phyloP scores from a whole-genome alignment of 2,797 vertebrate species.

The Calcarius lapponicus region DNA sequence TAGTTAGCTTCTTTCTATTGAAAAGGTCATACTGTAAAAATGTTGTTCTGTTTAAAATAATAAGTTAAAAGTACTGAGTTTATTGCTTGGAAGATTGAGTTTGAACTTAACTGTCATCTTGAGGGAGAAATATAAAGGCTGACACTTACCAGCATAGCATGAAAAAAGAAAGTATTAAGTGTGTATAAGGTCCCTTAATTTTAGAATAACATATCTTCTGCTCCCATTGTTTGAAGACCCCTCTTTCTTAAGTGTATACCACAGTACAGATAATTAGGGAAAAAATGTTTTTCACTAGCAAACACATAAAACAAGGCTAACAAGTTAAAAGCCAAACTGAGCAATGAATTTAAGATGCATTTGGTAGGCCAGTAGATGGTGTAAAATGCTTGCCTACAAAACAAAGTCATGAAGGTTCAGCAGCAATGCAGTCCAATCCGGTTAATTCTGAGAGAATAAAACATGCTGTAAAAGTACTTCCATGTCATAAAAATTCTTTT shows the following conservation, averaged over 20 bases:
- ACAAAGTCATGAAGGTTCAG: neutral
- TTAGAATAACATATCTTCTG: neutral
- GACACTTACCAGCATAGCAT: neutral
- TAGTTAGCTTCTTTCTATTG: neutral
- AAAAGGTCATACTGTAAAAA: neutral
- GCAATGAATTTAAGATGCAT: neutral
- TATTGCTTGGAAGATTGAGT: neutral
- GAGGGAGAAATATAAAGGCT: neutral
- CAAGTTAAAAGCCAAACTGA: neutral
- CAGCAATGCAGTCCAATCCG: neutral
- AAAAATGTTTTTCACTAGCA: neutral
- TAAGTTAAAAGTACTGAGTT: neutral
- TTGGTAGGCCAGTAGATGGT: slow-evolving; percentile 70
- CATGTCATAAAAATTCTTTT: neutral
- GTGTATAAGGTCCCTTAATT: neutral
- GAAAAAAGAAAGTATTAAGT: neutral
- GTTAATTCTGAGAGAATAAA: neutral
- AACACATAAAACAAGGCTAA: neutral
- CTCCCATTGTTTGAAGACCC: neutral
- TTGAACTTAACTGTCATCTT: neutral
- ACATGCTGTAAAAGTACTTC: neutral
- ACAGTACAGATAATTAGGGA: neutral
- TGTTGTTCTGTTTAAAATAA: neutral
- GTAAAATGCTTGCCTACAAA: neutral
- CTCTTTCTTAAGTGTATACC: neutral